Evolutionary conservation across 2,888 invertebrate species (phyloP).

Genomic region (Ichneumoninae sp.): DNA sequence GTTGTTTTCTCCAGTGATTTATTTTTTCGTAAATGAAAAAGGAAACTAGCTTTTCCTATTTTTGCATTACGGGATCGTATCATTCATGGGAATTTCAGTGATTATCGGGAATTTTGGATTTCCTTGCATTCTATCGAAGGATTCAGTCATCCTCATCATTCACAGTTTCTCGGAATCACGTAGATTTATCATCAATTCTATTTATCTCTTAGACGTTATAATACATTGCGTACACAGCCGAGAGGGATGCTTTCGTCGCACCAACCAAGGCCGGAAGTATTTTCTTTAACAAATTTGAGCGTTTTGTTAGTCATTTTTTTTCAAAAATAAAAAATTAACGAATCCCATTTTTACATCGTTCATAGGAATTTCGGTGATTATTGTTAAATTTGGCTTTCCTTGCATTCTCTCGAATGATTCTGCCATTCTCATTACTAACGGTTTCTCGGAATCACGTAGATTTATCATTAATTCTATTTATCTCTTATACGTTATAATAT

Average conservation of each 20-base stretch:
- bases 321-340: no score
- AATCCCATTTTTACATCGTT: no score
- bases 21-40: no score
- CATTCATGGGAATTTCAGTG: no score
- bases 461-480: conserved; percentile 30
- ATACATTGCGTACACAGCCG: conserved; percentile 28
- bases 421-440: conserved; percentile 23
- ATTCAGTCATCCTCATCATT: conserved; percentile 28
- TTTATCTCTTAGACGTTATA: conserved; percentile 15
- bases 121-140: neutral
- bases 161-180: conserved; percentile 8
- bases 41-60: no score
- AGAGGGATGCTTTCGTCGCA: conserved; percentile 58
- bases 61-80: no score
- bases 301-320: no score
- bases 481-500: conserved; percentile 3
- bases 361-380: no score
- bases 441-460: conserved; percentile 20
- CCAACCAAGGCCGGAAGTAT: conserved; percentile 27
- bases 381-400: no score
- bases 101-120: no score
- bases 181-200: conserved; percentile 28
- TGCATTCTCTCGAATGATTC: neutral
- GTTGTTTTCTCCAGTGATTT: no score
- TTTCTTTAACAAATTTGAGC: no score